Percentiles rank a stretch among this genome's conserved stretches.
Conservation (phyloP, 2,888 invertebrate genomes). For the Clunio marinus region DNA sequence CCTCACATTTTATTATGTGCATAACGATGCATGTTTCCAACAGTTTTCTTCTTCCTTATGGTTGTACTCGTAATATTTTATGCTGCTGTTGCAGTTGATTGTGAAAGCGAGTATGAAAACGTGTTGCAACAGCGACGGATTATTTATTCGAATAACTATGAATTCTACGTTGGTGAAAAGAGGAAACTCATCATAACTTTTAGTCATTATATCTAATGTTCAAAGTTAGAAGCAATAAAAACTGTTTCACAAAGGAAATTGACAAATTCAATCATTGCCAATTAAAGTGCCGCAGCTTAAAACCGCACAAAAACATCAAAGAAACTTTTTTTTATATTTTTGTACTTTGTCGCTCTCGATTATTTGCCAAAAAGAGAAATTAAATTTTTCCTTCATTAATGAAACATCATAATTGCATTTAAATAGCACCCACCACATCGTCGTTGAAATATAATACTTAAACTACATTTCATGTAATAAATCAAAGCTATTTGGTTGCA, state of each 20-base stretch:
- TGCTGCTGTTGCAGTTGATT: neutral
- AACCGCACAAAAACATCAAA: neutral
- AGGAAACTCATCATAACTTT: no score
- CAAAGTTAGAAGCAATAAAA: neutral
- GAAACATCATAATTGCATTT: slow-evolving; percentile 23
- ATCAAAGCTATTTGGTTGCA: slow-evolving; percentile 13
- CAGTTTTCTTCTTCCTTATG: no score
- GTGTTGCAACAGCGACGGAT: neutral
- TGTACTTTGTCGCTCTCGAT: neutral
- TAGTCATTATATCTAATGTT: no score
- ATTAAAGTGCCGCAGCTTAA: neutral
- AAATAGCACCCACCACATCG: slow-evolving; percentile 12
- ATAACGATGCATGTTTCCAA: neutral
- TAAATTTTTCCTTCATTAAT: neutral
- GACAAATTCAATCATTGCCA: neutral
- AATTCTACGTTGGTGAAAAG: no score
- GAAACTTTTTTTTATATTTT: no score
- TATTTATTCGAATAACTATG: no score
- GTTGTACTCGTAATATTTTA: no score
- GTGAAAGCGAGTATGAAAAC: neutral
- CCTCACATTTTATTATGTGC: no score
- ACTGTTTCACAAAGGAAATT: neutral
- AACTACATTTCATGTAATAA: neutral
- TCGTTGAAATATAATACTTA: neutral
- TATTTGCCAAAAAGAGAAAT: neutral